These are phyloP conservation scores for Brachyhypopomus gauderio DNA, from an alignment of 2,113 vertebrate genomes.

Conservation along the genomic window DNA sequence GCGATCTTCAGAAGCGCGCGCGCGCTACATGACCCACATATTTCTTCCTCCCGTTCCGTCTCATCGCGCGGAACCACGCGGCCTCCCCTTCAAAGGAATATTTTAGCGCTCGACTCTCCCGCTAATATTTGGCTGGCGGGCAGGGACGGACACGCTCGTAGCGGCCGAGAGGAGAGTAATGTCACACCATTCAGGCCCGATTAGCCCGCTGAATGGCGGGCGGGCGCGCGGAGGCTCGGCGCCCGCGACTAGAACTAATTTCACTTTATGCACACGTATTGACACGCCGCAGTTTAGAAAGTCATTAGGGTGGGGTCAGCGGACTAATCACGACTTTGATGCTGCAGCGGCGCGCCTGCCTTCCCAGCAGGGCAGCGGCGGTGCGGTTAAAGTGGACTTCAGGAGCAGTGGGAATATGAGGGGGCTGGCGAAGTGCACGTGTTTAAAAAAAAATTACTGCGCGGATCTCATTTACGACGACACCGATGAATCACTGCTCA, in stretches of 20 bases:
- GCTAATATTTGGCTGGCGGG: conserved; percentile 76
- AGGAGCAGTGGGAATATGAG: conserved; percentile 21
- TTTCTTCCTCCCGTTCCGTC: conserved; percentile 57
- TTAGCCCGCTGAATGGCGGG: conserved; percentile 75
- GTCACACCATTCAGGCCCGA: conserved; percentile 80
- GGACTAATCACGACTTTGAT: conserved; percentile 60
- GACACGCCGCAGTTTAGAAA: conserved; percentile 79
- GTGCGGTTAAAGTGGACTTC: conserved; percentile 50
- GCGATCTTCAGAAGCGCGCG: conserved; percentile 50
- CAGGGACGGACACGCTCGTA: conserved; percentile 78
- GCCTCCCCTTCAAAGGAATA: conserved; percentile 81
- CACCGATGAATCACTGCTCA: no score
- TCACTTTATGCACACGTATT: conserved; percentile 81
- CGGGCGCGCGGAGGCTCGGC: conserved; percentile 72
- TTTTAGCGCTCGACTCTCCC: conserved; percentile 69
- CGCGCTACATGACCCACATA: conserved; percentile 63
- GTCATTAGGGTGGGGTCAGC: conserved; percentile 75
- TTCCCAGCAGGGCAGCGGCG: conserved; percentile 41
- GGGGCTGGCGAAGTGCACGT: neutral
- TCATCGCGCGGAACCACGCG: conserved; percentile 71
- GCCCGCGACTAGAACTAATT: conserved; percentile 79
- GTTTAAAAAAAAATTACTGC: neutral
- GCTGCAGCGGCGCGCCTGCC: conserved; percentile 46
- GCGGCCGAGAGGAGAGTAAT: conserved; percentile 75
- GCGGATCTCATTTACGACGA: no score